These are phyloP conservation scores for Bufotes viridis DNA, from an alignment of 2,797 vertebrate genomes.

Conservation along the genomic window DNA sequence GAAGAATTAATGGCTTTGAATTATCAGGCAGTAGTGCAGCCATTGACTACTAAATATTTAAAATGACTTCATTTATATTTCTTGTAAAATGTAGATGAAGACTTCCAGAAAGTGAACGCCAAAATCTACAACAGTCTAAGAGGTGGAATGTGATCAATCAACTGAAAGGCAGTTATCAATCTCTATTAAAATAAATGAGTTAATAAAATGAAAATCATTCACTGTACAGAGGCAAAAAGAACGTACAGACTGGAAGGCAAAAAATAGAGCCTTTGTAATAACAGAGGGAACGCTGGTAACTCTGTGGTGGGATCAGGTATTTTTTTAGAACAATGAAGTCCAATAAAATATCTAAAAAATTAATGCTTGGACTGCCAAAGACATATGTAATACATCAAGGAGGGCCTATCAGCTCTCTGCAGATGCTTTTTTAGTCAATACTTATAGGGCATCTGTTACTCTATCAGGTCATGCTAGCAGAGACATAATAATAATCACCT, in stretches of 20 bases:
- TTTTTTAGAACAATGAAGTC: background rate
- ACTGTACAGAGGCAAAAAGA: background rate
- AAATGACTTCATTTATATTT: constrained; percentile 36
- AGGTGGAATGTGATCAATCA: background rate
- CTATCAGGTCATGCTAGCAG: too few relatives aligned
- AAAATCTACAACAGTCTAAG: background rate
- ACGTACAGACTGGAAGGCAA: background rate
- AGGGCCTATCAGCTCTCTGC: too few relatives aligned
- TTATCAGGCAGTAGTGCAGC: constrained; percentile 33
- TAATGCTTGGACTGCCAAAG: too few relatives aligned
- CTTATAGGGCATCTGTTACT: too few relatives aligned
- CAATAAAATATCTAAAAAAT: background rate
- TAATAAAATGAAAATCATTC: background rate
- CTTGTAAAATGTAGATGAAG: background rate
- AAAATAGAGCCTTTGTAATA: background rate
- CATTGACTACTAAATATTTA: constrained; percentile 39
- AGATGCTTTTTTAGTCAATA: too few relatives aligned
- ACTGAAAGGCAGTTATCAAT: background rate
- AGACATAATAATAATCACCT: too few relatives aligned
- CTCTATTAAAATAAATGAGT: background rate
- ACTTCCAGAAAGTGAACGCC: background rate
- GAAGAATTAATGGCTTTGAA: constrained; percentile 39
- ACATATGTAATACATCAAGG: too few relatives aligned
- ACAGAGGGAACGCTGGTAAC: background rate
- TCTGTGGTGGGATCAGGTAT: background rate